A percentile compares a stretch with the other conserved stretches of the same genome.
Conservation (phyloP, 2,888 invertebrate species). For the Pristionchus fissidentatus region DNA sequence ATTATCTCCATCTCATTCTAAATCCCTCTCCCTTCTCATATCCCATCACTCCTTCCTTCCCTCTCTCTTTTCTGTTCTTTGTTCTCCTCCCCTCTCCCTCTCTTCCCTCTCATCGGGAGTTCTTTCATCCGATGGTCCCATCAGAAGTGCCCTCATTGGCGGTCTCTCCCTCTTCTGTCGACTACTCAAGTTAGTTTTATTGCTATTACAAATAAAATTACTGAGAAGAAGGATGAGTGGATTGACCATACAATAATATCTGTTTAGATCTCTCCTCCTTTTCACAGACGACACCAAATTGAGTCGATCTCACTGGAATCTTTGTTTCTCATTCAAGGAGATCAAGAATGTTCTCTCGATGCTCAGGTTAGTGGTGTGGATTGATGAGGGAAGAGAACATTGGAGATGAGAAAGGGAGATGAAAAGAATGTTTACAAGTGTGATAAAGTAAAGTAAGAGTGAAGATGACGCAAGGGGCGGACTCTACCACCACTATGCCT, state of each 20-base stretch:
- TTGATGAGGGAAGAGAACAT: neutral
- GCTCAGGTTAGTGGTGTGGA: slow-evolving; percentile 2
- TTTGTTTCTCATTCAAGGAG: slow-evolving; percentile 6
- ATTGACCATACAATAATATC: neutral
- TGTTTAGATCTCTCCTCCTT: slow-evolving; percentile 21
- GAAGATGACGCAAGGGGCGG: neutral
- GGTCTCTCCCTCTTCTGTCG: neutral
- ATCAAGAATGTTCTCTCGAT: neutral
- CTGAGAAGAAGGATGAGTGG: too few relatives aligned
- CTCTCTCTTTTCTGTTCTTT: slow-evolving; percentile 8
- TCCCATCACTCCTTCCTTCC: slow-evolving; percentile 1
- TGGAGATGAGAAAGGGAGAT: neutral
- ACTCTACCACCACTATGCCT: too few relatives aligned
- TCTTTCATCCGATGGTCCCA: neutral
- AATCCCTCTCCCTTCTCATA: neutral
- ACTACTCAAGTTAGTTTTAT: too few relatives aligned
- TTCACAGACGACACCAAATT: slow-evolving; percentile 18
- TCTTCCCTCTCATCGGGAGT: slow-evolving; percentile 1
- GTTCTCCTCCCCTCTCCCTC: neutral
- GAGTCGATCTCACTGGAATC: neutral
- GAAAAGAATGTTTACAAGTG: too few relatives aligned
- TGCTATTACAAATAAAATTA: too few relatives aligned
- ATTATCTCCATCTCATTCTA: slow-evolving; percentile 10
- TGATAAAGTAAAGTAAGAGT: neutral
- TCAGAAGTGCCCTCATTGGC: neutral